Evolutionary conservation across 2,888 invertebrate species (phyloP).

Genomic region (Hypsopygia costalis): DNA sequence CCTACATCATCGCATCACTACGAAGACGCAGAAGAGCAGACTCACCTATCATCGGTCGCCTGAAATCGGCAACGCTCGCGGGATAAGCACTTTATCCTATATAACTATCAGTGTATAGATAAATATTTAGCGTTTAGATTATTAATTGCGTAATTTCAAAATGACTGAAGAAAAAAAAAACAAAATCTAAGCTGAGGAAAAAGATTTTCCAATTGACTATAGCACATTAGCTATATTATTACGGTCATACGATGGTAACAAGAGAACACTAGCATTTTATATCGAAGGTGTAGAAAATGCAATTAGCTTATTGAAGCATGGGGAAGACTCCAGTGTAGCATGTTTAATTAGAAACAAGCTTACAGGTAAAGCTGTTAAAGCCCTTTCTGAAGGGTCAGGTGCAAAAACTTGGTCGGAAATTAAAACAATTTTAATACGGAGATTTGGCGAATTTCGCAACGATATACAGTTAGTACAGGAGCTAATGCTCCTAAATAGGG

Average conservation of each 20-base stretch:
- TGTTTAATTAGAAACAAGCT: slow-evolving; percentile 26
- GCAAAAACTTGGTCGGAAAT: slow-evolving; percentile 17
- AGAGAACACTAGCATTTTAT: slow-evolving; percentile 21
- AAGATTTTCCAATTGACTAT: slow-evolving; percentile 5
- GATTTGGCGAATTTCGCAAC: background rate
- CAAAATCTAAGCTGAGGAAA: slow-evolving; percentile 2
- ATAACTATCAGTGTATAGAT: background rate
- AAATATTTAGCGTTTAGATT: background rate
- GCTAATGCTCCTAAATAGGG: background rate
- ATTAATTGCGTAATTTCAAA: background rate
- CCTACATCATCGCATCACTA: background rate
- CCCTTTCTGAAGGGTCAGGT: slow-evolving; percentile 11
- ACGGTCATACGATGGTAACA: slow-evolving; percentile 27
- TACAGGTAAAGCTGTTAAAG: slow-evolving; percentile 18
- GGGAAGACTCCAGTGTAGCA: slow-evolving; percentile 13
- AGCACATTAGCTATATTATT: slow-evolving; percentile 15
- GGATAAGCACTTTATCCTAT: slow-evolving; percentile 16
- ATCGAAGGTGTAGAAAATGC: slow-evolving; percentile 23
- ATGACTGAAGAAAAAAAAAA: slow-evolving; percentile 13
- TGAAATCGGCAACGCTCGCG: slow-evolving; percentile 18
- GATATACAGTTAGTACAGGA: background rate
- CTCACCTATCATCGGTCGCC: slow-evolving; percentile 3
- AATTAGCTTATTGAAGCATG: slow-evolving; percentile 11
- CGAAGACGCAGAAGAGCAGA: background rate
- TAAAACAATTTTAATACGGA: slow-evolving; percentile 13